Conservation (phyloP, 1,140 invertebrate genomes). For the Aphelenchoides fujianensis region DNA sequence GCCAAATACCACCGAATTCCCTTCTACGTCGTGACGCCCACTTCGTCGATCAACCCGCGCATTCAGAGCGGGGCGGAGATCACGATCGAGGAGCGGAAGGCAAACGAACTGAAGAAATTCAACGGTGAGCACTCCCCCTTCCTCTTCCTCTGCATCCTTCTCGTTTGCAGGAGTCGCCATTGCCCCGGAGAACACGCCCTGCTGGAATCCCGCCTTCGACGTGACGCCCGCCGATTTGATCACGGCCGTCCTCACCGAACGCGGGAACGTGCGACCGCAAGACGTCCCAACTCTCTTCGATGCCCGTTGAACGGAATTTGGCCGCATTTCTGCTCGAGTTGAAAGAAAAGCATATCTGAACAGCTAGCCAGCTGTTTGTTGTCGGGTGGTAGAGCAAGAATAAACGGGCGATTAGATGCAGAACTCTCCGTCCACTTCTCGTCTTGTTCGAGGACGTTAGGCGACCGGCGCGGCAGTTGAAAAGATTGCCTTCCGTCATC, state of each 20-base stretch:
- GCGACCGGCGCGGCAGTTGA: too few relatives aligned
- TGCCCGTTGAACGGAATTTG: background rate
- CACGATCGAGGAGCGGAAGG: conserved; percentile 85
- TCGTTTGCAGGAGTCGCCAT: conserved; percentile 29
- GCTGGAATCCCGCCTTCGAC: conserved; percentile 99
- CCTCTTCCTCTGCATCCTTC: conserved; percentile 72
- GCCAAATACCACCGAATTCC: conserved; percentile 85
- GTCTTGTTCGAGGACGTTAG: too few relatives aligned
- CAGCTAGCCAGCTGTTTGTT: too few relatives aligned
- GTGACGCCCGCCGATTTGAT: conserved; percentile 91
- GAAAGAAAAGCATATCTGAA: background rate
- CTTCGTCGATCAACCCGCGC: conserved; percentile 82
- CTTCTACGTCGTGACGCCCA: conserved; percentile 90
- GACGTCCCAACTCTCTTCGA: conserved; percentile 29
- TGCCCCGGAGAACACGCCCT: conserved; percentile 73
- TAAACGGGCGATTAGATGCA: too few relatives aligned
- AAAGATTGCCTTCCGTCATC: too few relatives aligned
- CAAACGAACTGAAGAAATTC: conserved; percentile 82
- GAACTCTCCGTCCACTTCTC: too few relatives aligned
- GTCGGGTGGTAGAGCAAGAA: too few relatives aligned
- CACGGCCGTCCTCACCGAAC: conserved; percentile 86
- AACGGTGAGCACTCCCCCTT: conserved; percentile 76
- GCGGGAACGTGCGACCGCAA: conserved; percentile 67
- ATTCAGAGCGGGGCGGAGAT: conserved; percentile 79
- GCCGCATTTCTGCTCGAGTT: too few relatives aligned